phyloP scores from a whole-genome alignment of 2,113 vertebrate genomes.

The Apus apus region DNA sequence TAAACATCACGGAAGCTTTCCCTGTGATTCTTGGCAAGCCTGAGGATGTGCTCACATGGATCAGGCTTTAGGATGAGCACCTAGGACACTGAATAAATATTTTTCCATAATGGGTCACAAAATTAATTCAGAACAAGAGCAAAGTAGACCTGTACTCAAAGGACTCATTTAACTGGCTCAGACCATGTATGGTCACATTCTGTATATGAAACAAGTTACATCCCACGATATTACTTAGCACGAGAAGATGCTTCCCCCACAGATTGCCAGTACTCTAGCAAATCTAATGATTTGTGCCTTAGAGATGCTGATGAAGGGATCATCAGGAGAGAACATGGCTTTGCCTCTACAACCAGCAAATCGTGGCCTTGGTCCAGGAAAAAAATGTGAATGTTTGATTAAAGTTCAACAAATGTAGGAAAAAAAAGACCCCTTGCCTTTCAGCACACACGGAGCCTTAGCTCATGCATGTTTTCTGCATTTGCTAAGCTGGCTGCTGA shows the following conservation, averaged over 20 bases:
- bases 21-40: background rate
- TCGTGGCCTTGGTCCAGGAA: background rate
- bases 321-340: background rate
- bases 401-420: background rate
- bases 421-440: fast-evolving
- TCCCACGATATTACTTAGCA: background rate
- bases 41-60: background rate
- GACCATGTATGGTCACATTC: fast-evolving
- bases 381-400: background rate
- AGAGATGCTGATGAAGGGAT: background rate
- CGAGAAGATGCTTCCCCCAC: background rate
- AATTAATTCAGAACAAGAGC: background rate
- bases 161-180: background rate
- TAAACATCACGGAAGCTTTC: background rate
- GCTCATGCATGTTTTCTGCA: background rate
- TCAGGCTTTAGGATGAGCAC: background rate
- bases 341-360: background rate
- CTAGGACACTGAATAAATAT: background rate
- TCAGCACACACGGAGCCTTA: background rate
- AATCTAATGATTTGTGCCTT: background rate
- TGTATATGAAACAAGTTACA: background rate
- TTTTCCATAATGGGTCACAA: background rate
- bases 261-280: background rate
- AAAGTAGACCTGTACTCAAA: background rate
- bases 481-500: slow-evolving; percentile 9